Evolutionary conservation across 1,140 invertebrate genomes (phyloP).

Genomic region (Paraescarpia echinospica): DNA sequence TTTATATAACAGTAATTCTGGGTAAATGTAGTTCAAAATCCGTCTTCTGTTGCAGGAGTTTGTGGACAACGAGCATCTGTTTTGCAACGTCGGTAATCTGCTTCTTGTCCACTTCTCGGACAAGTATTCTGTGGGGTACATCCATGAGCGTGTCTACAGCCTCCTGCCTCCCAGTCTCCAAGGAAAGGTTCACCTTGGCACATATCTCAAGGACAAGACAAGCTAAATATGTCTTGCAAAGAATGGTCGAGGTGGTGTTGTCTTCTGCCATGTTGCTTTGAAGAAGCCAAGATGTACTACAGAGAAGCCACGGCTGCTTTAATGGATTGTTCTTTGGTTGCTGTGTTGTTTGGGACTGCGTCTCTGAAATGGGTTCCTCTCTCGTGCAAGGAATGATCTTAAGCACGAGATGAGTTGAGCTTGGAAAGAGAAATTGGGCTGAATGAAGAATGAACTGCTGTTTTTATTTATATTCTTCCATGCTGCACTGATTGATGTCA

Average conservation of each 20-base stretch:
- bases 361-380: neutral
- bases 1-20: too few relatives aligned
- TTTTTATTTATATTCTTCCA: neutral
- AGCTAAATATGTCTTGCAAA: neutral
- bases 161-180: neutral
- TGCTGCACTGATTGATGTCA: neutral
- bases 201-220: slow-evolving; percentile 2
- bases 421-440: neutral
- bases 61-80: slow-evolving; percentile 22
- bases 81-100: slow-evolving; percentile 20
- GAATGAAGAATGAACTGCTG: too few relatives aligned
- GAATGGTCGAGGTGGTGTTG: neutral
- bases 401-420: neutral
- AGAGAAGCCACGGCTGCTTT: neutral
- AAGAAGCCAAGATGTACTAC: neutral
- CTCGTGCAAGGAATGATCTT: neutral
- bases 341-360: neutral
- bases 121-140: slow-evolving; percentile 20
- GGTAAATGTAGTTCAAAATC: neutral
- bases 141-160: neutral
- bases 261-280: neutral
- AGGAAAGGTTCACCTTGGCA: slow-evolving; percentile 22
- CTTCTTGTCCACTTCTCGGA: slow-evolving; percentile 29
- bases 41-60: slow-evolving; percentile 18
- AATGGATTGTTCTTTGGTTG: neutral